These are phyloP conservation scores for Nasonia longicornis DNA, from an alignment of 1,140 invertebrate species.

Conservation along the genomic window DNA sequence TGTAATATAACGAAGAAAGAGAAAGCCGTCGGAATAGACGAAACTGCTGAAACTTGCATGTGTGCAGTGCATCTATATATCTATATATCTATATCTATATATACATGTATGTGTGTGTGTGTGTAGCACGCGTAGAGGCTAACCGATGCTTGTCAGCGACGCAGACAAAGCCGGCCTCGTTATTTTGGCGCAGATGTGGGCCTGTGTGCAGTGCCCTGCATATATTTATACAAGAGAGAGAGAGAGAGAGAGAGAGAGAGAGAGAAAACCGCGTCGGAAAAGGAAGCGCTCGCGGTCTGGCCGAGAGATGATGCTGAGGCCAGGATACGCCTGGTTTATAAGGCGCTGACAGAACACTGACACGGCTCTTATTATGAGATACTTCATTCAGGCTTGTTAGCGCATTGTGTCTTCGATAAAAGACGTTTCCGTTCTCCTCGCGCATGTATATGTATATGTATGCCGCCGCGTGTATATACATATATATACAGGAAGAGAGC, in stretches of 20 bases:
- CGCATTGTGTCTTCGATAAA: conserved; percentile 18
- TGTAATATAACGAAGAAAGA: background rate
- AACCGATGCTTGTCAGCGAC: background rate
- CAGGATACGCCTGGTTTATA: conserved; percentile 23
- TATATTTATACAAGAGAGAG: background rate
- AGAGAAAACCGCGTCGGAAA: background rate
- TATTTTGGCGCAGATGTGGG: background rate
- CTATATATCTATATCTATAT: too few relatives aligned
- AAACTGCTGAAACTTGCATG: background rate
- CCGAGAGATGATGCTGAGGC: background rate
- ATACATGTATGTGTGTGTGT: background rate
- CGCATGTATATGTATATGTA: background rate
- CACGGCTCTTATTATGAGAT: conserved; percentile 16
- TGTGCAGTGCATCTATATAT: background rate
- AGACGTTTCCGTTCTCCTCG: conserved; percentile 23
- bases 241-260: too few relatives aligned
- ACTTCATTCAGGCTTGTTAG: conserved; percentile 19
- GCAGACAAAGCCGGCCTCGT: background rate
- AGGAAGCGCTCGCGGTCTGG: conserved; percentile 9
- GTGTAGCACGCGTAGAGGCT: background rate
- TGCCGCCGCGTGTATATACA: too few relatives aligned
- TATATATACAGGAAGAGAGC: too few relatives aligned
- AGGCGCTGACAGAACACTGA: conserved; percentile 22
- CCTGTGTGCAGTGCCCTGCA: background rate
- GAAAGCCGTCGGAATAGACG: background rate